Evolutionary conservation across 2,888 invertebrate genomes (phyloP), one percentile per base, ranked within the genome.

Genomic region (Limnephilus auricula): DNA sequence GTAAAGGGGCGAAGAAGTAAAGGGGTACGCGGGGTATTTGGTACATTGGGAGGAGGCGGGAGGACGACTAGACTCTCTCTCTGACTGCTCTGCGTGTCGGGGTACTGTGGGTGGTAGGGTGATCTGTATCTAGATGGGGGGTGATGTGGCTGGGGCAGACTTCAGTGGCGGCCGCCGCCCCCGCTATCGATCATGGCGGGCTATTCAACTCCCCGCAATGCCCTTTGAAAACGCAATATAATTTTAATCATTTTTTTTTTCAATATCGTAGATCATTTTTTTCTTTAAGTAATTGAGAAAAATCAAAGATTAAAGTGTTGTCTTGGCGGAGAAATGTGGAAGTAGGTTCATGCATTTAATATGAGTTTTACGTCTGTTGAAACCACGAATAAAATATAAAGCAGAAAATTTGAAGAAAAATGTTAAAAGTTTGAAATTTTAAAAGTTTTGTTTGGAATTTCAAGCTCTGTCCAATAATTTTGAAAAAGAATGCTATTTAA

Each of bases 101-200:
- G 25, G 9, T 65, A 65, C 25, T 25, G 65, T 65, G 65, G 65
- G n/a, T 18, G 65, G 65, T 65, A 5, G 25, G 65, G 25, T n/a
- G n/a, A n/a, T 65, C n/a, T 65, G 65, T 25, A 65, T 25, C 65
- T 65, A 2, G 80, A 2, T 9, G 9, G 32, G 80, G 37, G 25
- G 40, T 10, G 34, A 12, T 2, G 85, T 34, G 85, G 45, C 40
- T n/a, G 45, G 40, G 45, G 40, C 37, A n/a, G 37, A 40, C 85
- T 40, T n/a, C n/a, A 45, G 30, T 40, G 37, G n/a, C 85, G 85
- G 85, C 85, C 85, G 85, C 85, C 40, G 85, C 85, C 25, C 37
- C 85, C 85, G 30, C 34, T 85, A 85, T 85, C 40, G 85, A 85
- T 85, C 85, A 85, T 40, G 40, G 85, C 85, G 85, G 85, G 85